These are phyloP conservation scores for Tupiocoris notatus DNA, from an alignment of 2,888 invertebrate species.

Conservation along the genomic window DNA sequence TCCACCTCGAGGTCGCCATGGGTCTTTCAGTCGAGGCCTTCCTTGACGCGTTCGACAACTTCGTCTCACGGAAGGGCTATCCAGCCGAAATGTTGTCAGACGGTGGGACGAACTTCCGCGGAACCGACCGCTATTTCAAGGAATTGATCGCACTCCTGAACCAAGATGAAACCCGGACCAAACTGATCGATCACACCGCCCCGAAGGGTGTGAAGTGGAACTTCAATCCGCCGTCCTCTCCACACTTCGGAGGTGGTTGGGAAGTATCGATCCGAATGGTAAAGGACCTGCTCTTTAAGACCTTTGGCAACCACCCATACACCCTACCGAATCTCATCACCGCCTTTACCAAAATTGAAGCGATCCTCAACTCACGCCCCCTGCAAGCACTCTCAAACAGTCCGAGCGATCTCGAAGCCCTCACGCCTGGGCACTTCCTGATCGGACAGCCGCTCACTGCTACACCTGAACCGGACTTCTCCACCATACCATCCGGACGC, in stretches of 20 bases:
- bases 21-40: constrained; percentile 52
- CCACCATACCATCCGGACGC: constrained; percentile 38
- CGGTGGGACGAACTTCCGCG: constrained; percentile 53
- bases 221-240: constrained; percentile 48
- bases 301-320: constrained; percentile 47
- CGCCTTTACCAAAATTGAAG: constrained; percentile 43
- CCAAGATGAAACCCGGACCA: constrained; percentile 49
- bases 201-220: constrained; percentile 14
- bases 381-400: constrained; percentile 49
- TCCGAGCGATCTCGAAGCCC: constrained; percentile 45
- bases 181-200: constrained; percentile 49
- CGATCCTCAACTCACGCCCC: constrained; percentile 52
- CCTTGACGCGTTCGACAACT: constrained; percentile 51
- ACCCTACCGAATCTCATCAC: constrained; percentile 51
- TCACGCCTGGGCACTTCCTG: constrained; percentile 53
- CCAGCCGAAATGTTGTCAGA: constrained; percentile 51
- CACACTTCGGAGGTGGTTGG: constrained; percentile 51
- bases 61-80: constrained; percentile 51
- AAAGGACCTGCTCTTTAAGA: constrained; percentile 50
- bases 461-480: constrained; percentile 48
- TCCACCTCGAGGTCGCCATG: constrained; percentile 49
- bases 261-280: constrained; percentile 51
- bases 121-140: constrained; percentile 48
- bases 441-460: constrained; percentile 43
- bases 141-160: not conserved